Evolutionary conservation across 1,140 invertebrate species (phyloP).

Genomic region (Thrips palmi): DNA sequence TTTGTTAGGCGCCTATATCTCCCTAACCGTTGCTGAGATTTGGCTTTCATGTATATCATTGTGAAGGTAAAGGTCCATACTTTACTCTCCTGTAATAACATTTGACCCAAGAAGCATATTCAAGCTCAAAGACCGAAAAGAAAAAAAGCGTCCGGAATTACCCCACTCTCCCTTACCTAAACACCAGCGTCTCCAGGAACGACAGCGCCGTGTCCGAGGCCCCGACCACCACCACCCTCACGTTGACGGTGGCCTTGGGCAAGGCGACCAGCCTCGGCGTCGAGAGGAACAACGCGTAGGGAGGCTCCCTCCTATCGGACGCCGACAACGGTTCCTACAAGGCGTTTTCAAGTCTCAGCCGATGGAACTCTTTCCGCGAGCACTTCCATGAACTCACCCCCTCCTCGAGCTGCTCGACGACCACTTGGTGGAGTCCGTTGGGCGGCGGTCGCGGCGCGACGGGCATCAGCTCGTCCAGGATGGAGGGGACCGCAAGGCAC

Average conservation of each 20-base stretch:
- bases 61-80: no score
- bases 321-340: no score
- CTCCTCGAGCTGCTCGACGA: constrained; percentile 1
- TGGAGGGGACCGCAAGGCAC: constrained; percentile 1
- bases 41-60: no score
- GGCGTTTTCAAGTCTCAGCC: no score
- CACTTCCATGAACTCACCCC: not conserved
- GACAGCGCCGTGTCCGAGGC: constrained; percentile 46
- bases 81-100: no score
- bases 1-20: no score
- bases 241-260: constrained; percentile 29
- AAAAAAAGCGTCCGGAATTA: not conserved
- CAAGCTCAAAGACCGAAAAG: constrained; percentile 1
- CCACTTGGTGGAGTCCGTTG: constrained; percentile 4
- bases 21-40: no score
- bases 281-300: constrained; percentile 26
- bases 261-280: constrained; percentile 25
- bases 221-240: constrained; percentile 51
- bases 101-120: constrained; percentile 4
- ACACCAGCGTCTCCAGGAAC: constrained; percentile 43
- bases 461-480: constrained; percentile 9
- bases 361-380: no score
- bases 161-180: constrained; percentile 26
- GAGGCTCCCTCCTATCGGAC: constrained; percentile 11
- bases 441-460: constrained; percentile 7